A percentile compares a stretch with the other conserved stretches of the same genome.
phyloP scores from a whole-genome alignment of 2,113 vertebrate species.

The Melanostigma gelatinosum region DNA sequence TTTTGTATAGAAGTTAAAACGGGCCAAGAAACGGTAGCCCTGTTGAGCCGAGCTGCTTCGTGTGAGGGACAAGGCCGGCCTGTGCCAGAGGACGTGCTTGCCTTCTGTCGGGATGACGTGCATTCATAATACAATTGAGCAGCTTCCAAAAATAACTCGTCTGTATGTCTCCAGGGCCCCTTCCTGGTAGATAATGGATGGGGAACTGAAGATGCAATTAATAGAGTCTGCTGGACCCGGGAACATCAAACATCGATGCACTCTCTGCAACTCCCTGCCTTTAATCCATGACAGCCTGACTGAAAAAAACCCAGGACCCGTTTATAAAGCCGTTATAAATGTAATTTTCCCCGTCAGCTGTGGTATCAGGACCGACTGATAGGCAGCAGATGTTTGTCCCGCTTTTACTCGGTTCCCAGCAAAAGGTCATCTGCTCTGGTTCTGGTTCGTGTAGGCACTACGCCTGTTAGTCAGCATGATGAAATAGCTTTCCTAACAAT shows the following conservation, averaged over 20 bases:
- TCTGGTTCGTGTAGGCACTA: background rate
- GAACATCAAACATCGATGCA: conserved; percentile 73
- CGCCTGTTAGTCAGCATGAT: conserved; percentile 14
- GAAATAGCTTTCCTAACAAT: conserved; percentile 3
- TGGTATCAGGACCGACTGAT: conserved; percentile 39
- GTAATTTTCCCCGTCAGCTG: conserved; percentile 58
- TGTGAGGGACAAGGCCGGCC: conserved; percentile 44
- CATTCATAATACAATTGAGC: conserved; percentile 68
- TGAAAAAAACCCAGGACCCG: conserved; percentile 53
- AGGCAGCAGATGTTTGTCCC: conserved; percentile 62
- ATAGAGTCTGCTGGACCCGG: conserved; percentile 64
- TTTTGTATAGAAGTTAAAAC: background rate
- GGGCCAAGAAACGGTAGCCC: background rate
- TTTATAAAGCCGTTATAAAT: conserved; percentile 55
- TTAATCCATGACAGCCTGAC: conserved; percentile 72
- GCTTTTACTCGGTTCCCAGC: conserved; percentile 33
- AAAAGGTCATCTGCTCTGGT: conserved; percentile 46
- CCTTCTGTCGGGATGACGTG: conserved; percentile 60
- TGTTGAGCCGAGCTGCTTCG: conserved; percentile 18
- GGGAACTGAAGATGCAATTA: conserved; percentile 76
- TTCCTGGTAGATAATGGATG: conserved; percentile 79
- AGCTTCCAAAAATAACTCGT: conserved; percentile 76
- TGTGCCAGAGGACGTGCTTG: conserved; percentile 57
- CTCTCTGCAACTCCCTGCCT: conserved; percentile 61
- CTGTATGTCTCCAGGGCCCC: conserved; percentile 70